These are phyloP conservation scores for Lophotis ruficrista DNA, from an alignment of 2,113 vertebrate genomes.

Conservation along the genomic window DNA sequence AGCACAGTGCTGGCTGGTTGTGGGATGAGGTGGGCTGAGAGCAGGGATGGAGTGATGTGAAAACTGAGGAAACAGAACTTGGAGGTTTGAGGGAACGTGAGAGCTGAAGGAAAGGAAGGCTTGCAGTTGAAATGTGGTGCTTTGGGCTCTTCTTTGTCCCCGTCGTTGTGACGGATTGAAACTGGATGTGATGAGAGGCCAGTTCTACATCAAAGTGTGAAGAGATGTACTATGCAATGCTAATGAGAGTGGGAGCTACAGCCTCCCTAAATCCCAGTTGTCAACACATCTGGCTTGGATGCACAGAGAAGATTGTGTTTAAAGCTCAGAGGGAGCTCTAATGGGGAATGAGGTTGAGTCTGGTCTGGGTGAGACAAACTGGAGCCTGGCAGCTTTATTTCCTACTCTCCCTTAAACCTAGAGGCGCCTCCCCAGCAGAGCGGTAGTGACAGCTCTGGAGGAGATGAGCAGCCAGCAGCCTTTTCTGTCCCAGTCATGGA, in stretches of 20 bases:
- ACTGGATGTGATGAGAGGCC: not conserved
- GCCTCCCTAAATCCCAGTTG: not conserved
- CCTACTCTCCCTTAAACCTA: not conserved
- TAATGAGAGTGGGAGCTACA: not conserved
- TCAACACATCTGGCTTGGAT: not conserved
- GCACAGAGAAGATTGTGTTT: no score
- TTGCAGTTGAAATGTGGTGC: not conserved
- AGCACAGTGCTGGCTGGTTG: not conserved
- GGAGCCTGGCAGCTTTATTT: not conserved
- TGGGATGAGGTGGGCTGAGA: not conserved
- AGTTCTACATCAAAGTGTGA: not conserved
- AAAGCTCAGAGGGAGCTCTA: not conserved
- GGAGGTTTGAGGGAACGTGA: not conserved
- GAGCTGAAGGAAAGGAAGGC: not conserved
- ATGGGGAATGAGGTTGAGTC: not conserved
- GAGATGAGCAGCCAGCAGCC: not conserved
- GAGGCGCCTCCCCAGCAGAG: not conserved
- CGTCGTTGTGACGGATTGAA: fast-evolving
- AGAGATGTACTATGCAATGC: not conserved
- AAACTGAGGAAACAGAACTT: not conserved
- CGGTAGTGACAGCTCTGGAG: not conserved
- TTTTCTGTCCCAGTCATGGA: not conserved
- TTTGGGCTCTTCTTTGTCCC: not conserved
- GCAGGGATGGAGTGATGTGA: not conserved
- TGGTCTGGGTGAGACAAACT: not conserved